Percentiles rank a stretch among this genome's conserved stretches.
Conservation (phyloP, 2,797 vertebrate species). For the Corythornis leucogaster region DNA sequence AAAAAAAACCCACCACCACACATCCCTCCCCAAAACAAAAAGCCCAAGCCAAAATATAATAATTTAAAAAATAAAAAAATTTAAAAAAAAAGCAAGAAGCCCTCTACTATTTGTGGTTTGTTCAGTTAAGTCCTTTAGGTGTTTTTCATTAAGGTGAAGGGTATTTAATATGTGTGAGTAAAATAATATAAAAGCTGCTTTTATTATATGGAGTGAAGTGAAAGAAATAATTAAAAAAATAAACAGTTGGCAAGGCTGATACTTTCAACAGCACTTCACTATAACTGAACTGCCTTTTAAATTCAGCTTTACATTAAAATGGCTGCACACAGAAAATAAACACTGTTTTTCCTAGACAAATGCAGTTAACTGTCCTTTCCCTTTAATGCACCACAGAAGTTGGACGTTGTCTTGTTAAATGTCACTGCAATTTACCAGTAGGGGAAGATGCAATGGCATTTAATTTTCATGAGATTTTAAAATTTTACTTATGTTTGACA, state of each 20-base stretch:
- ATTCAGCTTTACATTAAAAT: background rate
- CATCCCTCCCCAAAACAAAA: too few relatives aligned
- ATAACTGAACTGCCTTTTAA: background rate
- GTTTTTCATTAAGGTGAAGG: background rate
- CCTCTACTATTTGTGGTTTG: background rate
- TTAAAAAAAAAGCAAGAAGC: background rate
- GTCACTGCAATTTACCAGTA: background rate
- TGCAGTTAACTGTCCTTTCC: background rate
- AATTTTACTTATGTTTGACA: background rate
- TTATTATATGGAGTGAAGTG: background rate
- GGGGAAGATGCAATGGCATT: background rate
- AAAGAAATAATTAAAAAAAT: background rate
- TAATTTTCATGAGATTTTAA: background rate
- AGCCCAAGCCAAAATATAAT: too few relatives aligned
- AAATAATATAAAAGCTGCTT: background rate
- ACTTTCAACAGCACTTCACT: background rate
- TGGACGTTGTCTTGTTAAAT: background rate
- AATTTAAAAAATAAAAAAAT: too few relatives aligned
- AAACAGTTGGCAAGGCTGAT: background rate
- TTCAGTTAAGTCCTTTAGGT: background rate
- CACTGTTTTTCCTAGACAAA: background rate
- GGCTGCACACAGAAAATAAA: background rate
- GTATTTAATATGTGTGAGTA: background rate
- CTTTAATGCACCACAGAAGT: background rate
- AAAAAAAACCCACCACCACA: background rate